phyloP scores from a whole-genome alignment of 2,888 invertebrate species.

The Hydropsyche betteni region DNA sequence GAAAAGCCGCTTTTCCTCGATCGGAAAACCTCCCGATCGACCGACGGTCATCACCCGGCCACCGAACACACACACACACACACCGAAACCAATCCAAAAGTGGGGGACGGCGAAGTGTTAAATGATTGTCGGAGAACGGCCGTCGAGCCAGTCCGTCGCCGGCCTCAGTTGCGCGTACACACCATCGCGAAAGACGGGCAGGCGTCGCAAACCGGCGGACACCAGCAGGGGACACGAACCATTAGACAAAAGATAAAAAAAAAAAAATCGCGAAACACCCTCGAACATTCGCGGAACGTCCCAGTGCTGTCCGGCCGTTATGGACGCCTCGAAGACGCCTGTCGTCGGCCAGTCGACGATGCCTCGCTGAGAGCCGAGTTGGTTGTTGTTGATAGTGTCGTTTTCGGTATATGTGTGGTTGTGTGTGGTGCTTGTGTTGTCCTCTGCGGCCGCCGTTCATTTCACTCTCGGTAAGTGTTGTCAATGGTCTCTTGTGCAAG shows the following conservation, averaged over 20 bases:
- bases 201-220: slow-evolving; percentile 20
- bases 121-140: slow-evolving; percentile 36
- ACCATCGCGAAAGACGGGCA: neutral
- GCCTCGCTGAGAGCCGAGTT: no score
- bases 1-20: no score
- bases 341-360: no score
- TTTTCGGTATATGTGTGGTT: no score
- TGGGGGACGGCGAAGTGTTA: slow-evolving; percentile 46
- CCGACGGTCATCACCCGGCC: no score
- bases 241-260: no score
- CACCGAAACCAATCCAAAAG: slow-evolving; percentile 13
- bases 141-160: slow-evolving; percentile 49
- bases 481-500: no score
- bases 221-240: slow-evolving; percentile 19
- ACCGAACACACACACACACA: neutral
- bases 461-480: slow-evolving; percentile 29
- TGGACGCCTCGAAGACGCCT: no score
- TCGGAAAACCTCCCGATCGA: no score
- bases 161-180: slow-evolving; percentile 41
- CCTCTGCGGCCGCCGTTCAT: neutral
- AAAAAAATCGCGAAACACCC: no score
- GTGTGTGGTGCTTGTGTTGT: neutral
- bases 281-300: no score
- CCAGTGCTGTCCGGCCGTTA: no score
- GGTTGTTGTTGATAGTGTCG: neutral